phyloP scores from a whole-genome alignment of 2,888 invertebrate genomes.

The Aporophyla lueneburgensis region DNA sequence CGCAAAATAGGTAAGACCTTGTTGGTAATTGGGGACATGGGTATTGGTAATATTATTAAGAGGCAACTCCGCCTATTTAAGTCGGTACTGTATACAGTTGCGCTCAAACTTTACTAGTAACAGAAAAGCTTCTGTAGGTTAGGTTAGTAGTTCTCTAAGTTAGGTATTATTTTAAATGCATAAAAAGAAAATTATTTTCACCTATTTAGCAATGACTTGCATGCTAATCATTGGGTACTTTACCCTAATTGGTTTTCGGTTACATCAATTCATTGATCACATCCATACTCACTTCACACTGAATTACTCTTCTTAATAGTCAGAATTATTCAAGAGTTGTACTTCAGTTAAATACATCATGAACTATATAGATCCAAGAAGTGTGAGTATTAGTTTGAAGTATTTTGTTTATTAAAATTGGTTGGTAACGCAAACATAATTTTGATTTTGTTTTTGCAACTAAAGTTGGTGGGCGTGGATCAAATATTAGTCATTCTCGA shows the following conservation, averaged over 20 bases:
- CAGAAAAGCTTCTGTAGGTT: neutral
- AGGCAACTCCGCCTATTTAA: neutral
- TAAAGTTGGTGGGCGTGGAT: slow-evolving; percentile 12
- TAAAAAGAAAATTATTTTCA: neutral
- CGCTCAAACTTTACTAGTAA: neutral
- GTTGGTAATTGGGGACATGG: neutral
- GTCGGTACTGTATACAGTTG: neutral
- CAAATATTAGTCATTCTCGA: slow-evolving; percentile 28
- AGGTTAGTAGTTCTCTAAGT: no score
- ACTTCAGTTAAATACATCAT: slow-evolving; percentile 22
- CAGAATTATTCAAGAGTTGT: slow-evolving; percentile 18
- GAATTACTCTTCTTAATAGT: slow-evolving; percentile 12
- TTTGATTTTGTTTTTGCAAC: neutral
- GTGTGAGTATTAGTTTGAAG: slow-evolving; percentile 23
- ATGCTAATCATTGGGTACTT: slow-evolving; percentile 1
- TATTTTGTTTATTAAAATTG: neutral
- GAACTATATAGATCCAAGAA: slow-evolving; percentile 33
- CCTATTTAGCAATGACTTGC: neutral
- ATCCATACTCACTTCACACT: slow-evolving; percentile 1
- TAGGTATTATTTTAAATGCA: neutral
- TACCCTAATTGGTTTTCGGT: slow-evolving; percentile 9
- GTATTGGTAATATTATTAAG: neutral
- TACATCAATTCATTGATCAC: slow-evolving; percentile 1
- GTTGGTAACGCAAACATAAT: neutral
- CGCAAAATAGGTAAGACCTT: neutral